Evolutionary conservation across 2,113 vertebrate species (phyloP), one percentile per base, ranked within the genome.

Genomic region (Oreamnos americanus): DNA sequence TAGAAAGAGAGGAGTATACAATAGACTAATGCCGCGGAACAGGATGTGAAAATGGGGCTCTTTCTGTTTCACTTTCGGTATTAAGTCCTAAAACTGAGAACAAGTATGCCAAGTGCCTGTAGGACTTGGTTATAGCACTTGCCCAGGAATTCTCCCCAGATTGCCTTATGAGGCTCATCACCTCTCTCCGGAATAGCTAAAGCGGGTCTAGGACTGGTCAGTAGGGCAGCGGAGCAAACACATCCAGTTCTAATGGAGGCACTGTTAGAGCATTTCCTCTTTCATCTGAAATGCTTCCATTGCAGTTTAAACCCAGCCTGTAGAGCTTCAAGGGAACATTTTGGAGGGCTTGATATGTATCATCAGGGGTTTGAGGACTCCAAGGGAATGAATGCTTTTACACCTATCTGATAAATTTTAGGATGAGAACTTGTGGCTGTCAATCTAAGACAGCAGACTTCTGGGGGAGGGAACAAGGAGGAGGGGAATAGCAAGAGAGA

Each of bases 1-100:
- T 28, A 60, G 58, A n/a, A 15, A 74, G 10, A 93, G 36, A 78
- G 5, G 5, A 92, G 16, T 76, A 92, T 96, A 51, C 17, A 96
- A 58, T 67, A 47, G 86, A 47, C 4, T n/a, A 81, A 78, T 13
- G 15, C 2, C 67, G 36, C 2, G 1, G 13, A 64, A 57, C 5
- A n/a, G 25, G 43, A 13, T 71, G 45, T 58, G 90, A 81, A 81
- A 94, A 64, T 30, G 57, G 28, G 43, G 6, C 23, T 71, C 17
- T 57, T 85, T 90, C 16, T 83, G 26, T 43, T 51, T 91, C 28
- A 15, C 5, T 90, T 47, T 84, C 28, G 1, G 11, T 21, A 19
- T 55, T 12, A 67, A 12, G 15, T 33, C 10, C 43, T 21, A 55
- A 67, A 19, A 79, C 39, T 91, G 39, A 96, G 39, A 87, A 87